Evolutionary conservation across 2,113 vertebrate genomes (phyloP).

Genomic region (Rousettus leschenaultii): DNA sequence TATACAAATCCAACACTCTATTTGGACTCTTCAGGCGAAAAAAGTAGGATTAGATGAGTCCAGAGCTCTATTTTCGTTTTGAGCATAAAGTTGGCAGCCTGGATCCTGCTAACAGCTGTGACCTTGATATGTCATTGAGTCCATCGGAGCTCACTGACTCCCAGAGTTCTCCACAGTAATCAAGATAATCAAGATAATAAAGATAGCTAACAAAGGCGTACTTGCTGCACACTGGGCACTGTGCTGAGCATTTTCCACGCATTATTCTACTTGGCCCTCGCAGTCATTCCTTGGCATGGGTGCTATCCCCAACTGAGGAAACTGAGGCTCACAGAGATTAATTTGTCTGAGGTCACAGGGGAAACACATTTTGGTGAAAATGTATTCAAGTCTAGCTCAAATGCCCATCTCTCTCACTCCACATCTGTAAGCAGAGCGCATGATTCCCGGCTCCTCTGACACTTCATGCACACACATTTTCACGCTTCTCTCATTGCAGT

Average conservation of each 20-base stretch:
- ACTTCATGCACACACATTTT: background rate
- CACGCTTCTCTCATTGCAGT: accelerated
- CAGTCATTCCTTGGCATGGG: background rate
- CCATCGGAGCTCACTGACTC: background rate
- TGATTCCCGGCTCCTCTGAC: background rate
- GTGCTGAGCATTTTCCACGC: background rate
- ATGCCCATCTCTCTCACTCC: background rate
- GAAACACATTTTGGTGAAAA: background rate
- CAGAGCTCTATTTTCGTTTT: background rate
- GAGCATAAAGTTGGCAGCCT: background rate
- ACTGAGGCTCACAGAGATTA: background rate
- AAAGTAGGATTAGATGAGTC: background rate
- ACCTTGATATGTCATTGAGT: background rate
- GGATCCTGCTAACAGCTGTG: background rate
- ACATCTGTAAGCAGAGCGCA: background rate
- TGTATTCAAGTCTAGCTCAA: background rate
- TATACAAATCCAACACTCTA: background rate
- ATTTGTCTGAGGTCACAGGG: background rate
- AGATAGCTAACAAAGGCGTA: background rate
- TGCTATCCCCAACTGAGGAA: background rate
- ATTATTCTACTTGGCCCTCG: background rate
- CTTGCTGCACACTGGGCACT: background rate
- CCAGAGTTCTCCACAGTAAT: background rate
- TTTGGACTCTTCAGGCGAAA: background rate
- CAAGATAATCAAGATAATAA: background rate